Conservation (phyloP, 1,140 invertebrate species). For the Brachionus koreanus region DNA sequence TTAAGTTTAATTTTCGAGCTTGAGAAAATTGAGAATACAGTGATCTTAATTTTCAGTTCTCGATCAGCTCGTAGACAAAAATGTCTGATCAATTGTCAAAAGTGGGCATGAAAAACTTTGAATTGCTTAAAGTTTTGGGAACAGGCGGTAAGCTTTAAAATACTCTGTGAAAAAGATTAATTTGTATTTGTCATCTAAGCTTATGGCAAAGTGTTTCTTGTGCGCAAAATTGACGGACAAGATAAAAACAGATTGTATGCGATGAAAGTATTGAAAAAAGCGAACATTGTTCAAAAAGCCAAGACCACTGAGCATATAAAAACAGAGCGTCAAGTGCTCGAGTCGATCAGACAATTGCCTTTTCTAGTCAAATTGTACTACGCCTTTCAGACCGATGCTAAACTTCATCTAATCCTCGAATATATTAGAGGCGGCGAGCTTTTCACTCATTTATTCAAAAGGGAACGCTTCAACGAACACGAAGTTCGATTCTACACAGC, state of each 20-base stretch:
- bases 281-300: constrained; percentile 85
- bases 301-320: constrained; percentile 99
- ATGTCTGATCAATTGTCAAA: constrained; percentile 17
- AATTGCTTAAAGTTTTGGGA: constrained; percentile 93
- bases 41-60: not conserved
- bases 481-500: constrained; percentile 96
- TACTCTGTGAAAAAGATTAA: not conserved
- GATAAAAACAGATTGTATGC: constrained; percentile 67
- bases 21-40: not conserved
- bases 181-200: not conserved
- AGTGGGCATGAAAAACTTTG: constrained; percentile 67
- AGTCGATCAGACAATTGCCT: constrained; percentile 98
- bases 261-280: constrained; percentile 99
- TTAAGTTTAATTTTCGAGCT: not conserved
- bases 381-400: constrained; percentile 80
- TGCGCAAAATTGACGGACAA: constrained; percentile 72
- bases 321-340: constrained; percentile 99
- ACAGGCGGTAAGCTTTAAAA: constrained; percentile 69
- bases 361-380: constrained; percentile 98
- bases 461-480: constrained; percentile 85
- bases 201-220: constrained; percentile 99
- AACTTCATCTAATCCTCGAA: constrained; percentile 98
- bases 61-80: not conserved
- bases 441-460: constrained; percentile 99
- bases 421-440: constrained; percentile 97